Evolutionary conservation across 2,888 invertebrate genomes (phyloP), one percentile per base, ranked within the genome.

Genomic region (Lymantria monacha): DNA sequence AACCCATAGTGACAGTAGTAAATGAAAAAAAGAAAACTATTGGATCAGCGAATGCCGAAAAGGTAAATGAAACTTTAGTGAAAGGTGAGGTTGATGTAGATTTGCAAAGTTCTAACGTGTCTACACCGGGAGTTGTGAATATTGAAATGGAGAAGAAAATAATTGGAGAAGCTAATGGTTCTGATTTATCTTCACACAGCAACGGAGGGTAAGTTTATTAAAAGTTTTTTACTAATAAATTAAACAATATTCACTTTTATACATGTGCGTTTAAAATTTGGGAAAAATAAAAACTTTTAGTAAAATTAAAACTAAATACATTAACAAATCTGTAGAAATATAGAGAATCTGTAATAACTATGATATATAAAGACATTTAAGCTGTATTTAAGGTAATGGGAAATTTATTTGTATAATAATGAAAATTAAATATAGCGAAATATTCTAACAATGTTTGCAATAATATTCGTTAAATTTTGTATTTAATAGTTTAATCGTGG

Each of bases 51-150:
- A 63, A 75, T 0, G 51, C 71, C 9, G 87, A 84, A 48, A 89
- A 79, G 66, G 75, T 87, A 36, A 88, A 77, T 40, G 87, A 86
- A 53, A 76, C 92, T 41, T 76, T 93, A 57, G 92, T 93, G 36
- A 92, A 92, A 67, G 93, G 92, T 13, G 93, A 93, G 53, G 91
- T 93, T 41, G 93, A 94, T 57, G 88, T 93, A 12, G 94, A 94
- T 70, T 92, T 92, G 54, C 93, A 93, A 66, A 93, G 93, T 79
- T 93, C 92, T 9, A 93, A 94, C 69, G 70, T 91, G 38, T 86
- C 91, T 0, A 81, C 88, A 30, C 85, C 88, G 0, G 81, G 76
- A 0, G 61, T 71, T 0, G 76, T 79, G 9, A 86, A 83, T 53
- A 77, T 81, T 44, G 64, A 63, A 37, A 59, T 72, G 9, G 72